Evolutionary conservation across 2,113 vertebrate species (phyloP).

Genomic region (Geothlypis trichas): DNA sequence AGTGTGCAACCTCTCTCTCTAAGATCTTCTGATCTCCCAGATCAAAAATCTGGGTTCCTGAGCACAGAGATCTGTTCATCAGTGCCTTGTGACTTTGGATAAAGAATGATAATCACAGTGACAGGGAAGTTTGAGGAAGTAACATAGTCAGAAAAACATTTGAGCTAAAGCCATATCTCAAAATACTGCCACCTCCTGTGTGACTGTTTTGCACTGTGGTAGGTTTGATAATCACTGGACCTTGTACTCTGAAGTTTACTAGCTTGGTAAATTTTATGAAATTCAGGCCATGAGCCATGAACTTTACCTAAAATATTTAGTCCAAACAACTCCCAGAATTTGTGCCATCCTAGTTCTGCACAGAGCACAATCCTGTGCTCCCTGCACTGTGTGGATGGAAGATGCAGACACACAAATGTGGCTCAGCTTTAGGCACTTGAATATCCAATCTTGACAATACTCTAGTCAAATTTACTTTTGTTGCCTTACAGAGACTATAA

Average conservation of each 20-base stretch:
- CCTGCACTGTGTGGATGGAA: not conserved
- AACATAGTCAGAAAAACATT: not conserved
- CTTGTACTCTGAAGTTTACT: not conserved
- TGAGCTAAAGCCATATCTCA: not conserved
- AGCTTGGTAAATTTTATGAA: not conserved
- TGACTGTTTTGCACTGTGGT: not conserved
- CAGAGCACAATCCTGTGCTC: not conserved
- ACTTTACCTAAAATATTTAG: not conserved
- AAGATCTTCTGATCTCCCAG: not conserved
- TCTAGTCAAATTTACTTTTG: not conserved
- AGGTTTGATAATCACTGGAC: not conserved
- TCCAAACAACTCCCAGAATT: not conserved
- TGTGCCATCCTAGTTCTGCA: not conserved
- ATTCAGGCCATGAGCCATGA: not conserved
- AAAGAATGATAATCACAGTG: not conserved
- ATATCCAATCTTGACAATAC: not conserved
- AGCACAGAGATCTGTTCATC: not conserved
- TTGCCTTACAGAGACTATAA: not conserved
- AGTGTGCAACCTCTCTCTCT: not conserved
- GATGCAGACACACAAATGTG: accelerated
- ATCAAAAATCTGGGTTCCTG: not conserved
- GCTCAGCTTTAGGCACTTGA: not conserved
- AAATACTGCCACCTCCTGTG: not conserved
- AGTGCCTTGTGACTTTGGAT: not conserved
- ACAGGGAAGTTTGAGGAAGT: not conserved